These are phyloP conservation scores for Pholis gunnellus DNA, from an alignment of 2,113 vertebrate species.

Conservation along the genomic window DNA sequence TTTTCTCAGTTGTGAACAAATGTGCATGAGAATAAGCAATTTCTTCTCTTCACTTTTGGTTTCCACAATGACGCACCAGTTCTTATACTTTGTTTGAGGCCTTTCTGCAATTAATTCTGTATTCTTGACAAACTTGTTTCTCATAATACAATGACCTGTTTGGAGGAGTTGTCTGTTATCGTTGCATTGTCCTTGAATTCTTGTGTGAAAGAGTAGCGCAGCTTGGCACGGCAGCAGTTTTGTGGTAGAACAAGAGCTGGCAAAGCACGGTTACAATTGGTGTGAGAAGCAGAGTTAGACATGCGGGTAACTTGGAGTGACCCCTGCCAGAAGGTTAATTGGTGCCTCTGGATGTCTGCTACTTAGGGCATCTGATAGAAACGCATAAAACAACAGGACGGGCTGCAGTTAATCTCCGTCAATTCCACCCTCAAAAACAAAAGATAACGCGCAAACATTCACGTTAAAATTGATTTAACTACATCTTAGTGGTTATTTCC, in stretches of 20 bases:
- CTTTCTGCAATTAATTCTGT: conserved; percentile 5
- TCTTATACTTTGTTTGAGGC: background rate
- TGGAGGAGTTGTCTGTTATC: conserved; percentile 8
- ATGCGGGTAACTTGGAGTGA: conserved; percentile 69
- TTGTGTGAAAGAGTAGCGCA: conserved; percentile 53
- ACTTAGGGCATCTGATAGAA: conserved; percentile 75
- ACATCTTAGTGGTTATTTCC: conserved; percentile 22
- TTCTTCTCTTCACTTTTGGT: conserved; percentile 16
- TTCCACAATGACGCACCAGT: background rate
- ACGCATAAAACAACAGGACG: conserved; percentile 61
- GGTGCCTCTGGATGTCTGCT: conserved; percentile 78
- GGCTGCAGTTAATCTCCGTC: conserved; percentile 74
- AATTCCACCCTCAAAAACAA: conserved; percentile 52
- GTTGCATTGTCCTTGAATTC: conserved; percentile 67
- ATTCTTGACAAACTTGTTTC: conserved; percentile 31
- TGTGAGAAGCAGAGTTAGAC: conserved; percentile 61
- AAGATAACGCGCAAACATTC: conserved; percentile 60
- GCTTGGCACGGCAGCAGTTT: conserved; percentile 58
- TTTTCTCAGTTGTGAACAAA: conserved; percentile 3
- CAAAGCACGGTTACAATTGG: conserved; percentile 71
- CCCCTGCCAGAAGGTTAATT: conserved; percentile 81
- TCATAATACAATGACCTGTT: conserved; percentile 12
- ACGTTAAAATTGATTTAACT: conserved; percentile 27
- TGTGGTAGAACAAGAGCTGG: conserved; percentile 58
- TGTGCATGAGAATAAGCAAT: background rate